These are phyloP conservation scores for Frankliniella fusca DNA, from an alignment of 2,888 invertebrate genomes.

Conservation along the genomic window DNA sequence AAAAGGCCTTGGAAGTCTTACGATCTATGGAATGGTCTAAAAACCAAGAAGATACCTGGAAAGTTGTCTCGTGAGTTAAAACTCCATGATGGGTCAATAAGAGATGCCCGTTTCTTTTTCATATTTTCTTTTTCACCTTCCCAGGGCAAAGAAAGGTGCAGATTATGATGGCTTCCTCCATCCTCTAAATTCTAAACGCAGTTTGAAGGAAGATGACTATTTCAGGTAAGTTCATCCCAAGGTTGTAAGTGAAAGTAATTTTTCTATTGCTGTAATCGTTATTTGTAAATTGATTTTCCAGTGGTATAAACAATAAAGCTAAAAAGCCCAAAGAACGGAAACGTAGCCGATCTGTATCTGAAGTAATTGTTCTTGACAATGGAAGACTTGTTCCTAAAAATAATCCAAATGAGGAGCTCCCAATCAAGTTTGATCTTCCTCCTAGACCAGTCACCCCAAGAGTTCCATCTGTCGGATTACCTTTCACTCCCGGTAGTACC, in stretches of 20 bases:
- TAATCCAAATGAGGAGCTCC: background rate
- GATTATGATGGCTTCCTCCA: background rate
- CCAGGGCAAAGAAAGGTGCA: background rate
- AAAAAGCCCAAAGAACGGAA: background rate
- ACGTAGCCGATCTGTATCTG: background rate
- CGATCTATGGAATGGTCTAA: background rate
- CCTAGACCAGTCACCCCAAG: background rate
- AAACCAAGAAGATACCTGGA: background rate
- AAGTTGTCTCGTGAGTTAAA: background rate
- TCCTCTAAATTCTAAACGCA: background rate
- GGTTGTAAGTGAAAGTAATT: background rate
- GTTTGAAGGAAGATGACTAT: background rate
- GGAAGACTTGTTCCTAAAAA: background rate
- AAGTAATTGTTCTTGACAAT: background rate
- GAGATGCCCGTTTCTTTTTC: background rate
- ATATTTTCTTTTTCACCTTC: background rate
- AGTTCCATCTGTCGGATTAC: conserved; percentile 16
- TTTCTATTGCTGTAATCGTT: background rate
- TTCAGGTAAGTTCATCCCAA: background rate
- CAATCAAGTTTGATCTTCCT: background rate
- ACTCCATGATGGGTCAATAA: background rate
- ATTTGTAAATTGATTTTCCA: background rate
- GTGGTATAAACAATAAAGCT: background rate
- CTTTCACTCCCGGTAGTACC: background rate
- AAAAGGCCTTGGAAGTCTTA: background rate